Evolutionary conservation across 2,888 invertebrate genomes (phyloP), one percentile per base, ranked within the genome.

Genomic region (Athalia circularis): DNA sequence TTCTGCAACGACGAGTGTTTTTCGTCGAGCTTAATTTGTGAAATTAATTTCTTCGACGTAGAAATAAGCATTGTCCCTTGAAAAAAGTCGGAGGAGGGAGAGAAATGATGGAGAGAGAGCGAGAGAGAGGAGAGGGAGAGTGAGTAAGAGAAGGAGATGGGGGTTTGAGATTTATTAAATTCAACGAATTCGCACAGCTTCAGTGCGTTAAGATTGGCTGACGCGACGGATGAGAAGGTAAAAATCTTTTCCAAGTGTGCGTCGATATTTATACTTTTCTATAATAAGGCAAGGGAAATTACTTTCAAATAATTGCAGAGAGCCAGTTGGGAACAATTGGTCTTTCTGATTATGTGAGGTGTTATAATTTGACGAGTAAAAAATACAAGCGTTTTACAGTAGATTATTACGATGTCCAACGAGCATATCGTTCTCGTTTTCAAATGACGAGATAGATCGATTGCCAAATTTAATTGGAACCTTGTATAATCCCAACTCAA

Each of bases 381-480:
- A 52, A 59, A 57, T 59, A n/a, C 57, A 57, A 72, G 57, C 52
- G 45, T 47, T 59, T 29, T 45, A 29, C 68, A 57, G 50, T 45
- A 29, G 57, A 8, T 72, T 15, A 72, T 72, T 47, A 47, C 59
- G 59, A 45, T 7, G 47, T 57, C 45, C 57, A 72, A 59, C 47
- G 57, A 43, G 57, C 54, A n/a, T 72, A 72, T 72, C 59, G 45
- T 4, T n/a, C 43, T 59, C 79, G 81, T 80, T 80, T 79, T 65
- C 65, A 78, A 81, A 81, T 80, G 78, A 79, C 76, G 65, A 79
- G 70, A 80, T 81, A 80, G 82, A 74, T 82, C 81, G 79, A 82
- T 85, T 83, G 81, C 81, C 80, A 85, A 86, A 86, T 86, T 86
- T 86, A 85, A 86, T 86, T 85, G 84, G 82, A 81, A 81, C 79